Base-by-base conservation (phyloP, 2,888 invertebrate species). In the Heterodera filipjevi region DNA sequence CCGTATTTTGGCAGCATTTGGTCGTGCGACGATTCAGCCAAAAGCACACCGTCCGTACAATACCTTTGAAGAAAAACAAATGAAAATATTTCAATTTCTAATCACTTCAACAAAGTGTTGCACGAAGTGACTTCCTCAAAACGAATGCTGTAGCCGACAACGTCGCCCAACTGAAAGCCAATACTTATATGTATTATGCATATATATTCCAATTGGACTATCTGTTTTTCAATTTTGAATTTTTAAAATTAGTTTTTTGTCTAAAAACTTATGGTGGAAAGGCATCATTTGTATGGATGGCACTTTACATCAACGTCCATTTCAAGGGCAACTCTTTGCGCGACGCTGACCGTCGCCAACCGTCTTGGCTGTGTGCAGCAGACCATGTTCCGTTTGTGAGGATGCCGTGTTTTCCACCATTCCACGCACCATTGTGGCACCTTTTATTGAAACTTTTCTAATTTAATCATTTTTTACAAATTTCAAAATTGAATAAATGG, bases 41-140 rank as follows among this genome's bases (percentile, higher is more conserved):
- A 91, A 90, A 99, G 92, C 98, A 99, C 99, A 94, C 99, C 99
- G 88, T 99, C 98, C 22, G 98, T 99, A 95, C 98, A 98, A 8
- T 68, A 98, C 92, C 99, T 99, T 0, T 99, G 92, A 59, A 59
- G n/a, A 12, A 19, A 49, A 49, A 19, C 14, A 49, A 49, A 49
- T 49, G 14, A 49, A 49, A 49, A 12, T 16, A 49, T 49, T 49
- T 12, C 6, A 19, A 49, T 49, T 1, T 59, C 27, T n/a, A n/a
- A 3, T 27, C 22, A 59, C 92, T 99, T 99, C 0, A 99, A 92
- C 44, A 96, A 92, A 0, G 98, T 99, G 89, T 94, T 94, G 0
- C 94, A 93, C 1, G 95, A 95, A 1, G 97, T 96, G 89, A 98
- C 98, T 91, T 99, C 98, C 90, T 99, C 99, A 89, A 99, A 99